Evolutionary conservation across 2,888 invertebrate genomes (phyloP), one percentile per base, ranked within the genome.

Genomic region (Eupithecia abbreviata): DNA sequence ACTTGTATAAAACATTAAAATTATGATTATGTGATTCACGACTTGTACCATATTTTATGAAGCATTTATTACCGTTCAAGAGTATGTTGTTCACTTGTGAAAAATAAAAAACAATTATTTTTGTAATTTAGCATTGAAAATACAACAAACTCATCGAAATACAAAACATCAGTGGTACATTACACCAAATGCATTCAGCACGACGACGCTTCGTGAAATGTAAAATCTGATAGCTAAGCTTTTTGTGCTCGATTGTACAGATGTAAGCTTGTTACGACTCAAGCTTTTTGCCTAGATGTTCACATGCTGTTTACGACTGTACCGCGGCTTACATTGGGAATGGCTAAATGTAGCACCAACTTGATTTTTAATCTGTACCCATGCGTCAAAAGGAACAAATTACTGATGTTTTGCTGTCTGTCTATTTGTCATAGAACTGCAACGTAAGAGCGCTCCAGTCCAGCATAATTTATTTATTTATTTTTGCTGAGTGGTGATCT

Each of bases 141-240:
- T 12, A 66, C 15, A 43, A 68, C 15, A 68, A 68, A 68, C 18
- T 68, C 67, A 62, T 15, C 49, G 55, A 77, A 51, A 74, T 47
- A 72, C 65, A 45, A 43, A 71, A 30, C 71, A 72, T 76, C 30
- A 68, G 45, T n/a, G 18, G 68, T 42, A 66, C 42, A 42, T 30
- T 30, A 62, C 62, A 62, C 30, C 4, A 62, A 66, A 66, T 66
- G 15, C 41, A 66, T 66, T 66, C 66, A 66, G 68, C 73, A 18
- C 74, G 67, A 72, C 41, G 58, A 67, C 55, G 67, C 71, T 82
- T 90, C 90, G 90, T 90, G 90, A 90, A 90, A 90, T 90, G 89
- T 85, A 86, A 90, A 87, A 90, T 90, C 91, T 89, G 91, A 91
- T 91, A 90, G 76, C 75, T 77, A 66, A 62, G 78, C 78, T 82